Evolutionary conservation across 1,140 invertebrate genomes (phyloP).

Genomic region (Drosophila pruinosa): DNA sequence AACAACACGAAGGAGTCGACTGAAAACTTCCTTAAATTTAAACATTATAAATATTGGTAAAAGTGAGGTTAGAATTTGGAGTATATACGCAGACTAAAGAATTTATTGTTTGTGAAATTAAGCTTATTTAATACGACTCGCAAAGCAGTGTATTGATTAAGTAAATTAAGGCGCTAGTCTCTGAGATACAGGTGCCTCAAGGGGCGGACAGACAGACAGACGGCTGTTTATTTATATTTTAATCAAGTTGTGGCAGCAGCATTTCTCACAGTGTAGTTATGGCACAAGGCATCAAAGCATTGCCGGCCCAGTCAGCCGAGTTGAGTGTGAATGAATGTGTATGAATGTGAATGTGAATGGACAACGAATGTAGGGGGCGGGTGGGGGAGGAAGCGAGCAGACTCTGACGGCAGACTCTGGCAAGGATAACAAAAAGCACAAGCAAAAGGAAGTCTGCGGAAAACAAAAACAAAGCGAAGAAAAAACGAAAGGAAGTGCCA

Average conservation of each 20-base stretch:
- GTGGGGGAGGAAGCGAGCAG: conserved; percentile 18
- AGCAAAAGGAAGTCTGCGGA: conserved; percentile 19
- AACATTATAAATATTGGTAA: no score
- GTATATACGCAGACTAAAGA: no score
- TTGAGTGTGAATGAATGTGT: conserved; percentile 33
- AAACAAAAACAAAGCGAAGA: conserved; percentile 34
- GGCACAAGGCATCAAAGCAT: conserved; percentile 38
- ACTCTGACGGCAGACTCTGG: conserved; percentile 1
- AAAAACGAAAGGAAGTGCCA: conserved; percentile 38
- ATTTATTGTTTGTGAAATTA: no score
- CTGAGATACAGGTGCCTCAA: no score
- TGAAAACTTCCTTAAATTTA: neutral
- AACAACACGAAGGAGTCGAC: conserved; percentile 10
- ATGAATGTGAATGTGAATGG: conserved; percentile 59
- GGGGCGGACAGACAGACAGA: no score
- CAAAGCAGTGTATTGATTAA: no score
- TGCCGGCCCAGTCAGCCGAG: conserved; percentile 37
- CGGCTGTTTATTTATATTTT: no score
- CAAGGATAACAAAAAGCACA: conserved; percentile 20
- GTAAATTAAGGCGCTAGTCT: no score
- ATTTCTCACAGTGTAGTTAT: conserved; percentile 40
- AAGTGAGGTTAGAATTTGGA: no score
- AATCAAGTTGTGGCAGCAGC: neutral
- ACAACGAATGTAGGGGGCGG: conserved; percentile 48
- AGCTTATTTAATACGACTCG: no score